Evolutionary conservation across 2,888 invertebrate genomes (phyloP), one percentile per base, ranked within the genome.

Genomic region (Nemapogon koenigi): DNA sequence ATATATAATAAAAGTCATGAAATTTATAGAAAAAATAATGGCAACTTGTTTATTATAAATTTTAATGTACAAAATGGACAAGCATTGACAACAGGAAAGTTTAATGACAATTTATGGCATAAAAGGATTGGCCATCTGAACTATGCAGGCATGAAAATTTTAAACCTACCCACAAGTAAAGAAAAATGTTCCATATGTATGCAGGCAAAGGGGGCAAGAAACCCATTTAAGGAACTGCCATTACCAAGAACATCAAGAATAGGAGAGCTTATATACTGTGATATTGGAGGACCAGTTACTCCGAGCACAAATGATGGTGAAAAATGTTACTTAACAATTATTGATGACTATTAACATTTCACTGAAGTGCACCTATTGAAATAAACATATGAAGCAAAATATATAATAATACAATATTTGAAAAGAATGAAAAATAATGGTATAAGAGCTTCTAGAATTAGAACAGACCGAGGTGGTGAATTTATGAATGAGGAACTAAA

Each of bases 401-500:
- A 22, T 6, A 22, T 7, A 7, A 7, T 22, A 22, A 22, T 22
- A 22, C 6, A 22, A 7, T 22, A 7, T 22, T 7, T 22, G 6
- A 22, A 22, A 6, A 22, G 6, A 22, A 7, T 22, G 22, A 10
- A 22, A 10, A 22, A n/a, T n/a, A n/a, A n/a, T n/a, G n/a, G n/a
- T n/a, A n/a, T n/a, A n/a, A n/a, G n/a, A n/a, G n/a, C n/a, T n/a
- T n/a, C n/a, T n/a, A n/a, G 33, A 39, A 37, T 42, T 8, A 39
- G 42, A 35, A 29, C 29, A 7, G 42, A 42, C 17, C 35, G 16
- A 18, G 43, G 38, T n/a, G 13, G 25, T 26, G 42, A 42, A 36
- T 42, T 38, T 40, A 18, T 14, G 11, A n/a, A 14, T 18, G 11
- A 38, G n/a, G n/a, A 22, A 3, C 16, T 38, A 10, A n/a, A 30